Conservation (phyloP, 2,888 invertebrate species). For the Leucoma salicis region DNA sequence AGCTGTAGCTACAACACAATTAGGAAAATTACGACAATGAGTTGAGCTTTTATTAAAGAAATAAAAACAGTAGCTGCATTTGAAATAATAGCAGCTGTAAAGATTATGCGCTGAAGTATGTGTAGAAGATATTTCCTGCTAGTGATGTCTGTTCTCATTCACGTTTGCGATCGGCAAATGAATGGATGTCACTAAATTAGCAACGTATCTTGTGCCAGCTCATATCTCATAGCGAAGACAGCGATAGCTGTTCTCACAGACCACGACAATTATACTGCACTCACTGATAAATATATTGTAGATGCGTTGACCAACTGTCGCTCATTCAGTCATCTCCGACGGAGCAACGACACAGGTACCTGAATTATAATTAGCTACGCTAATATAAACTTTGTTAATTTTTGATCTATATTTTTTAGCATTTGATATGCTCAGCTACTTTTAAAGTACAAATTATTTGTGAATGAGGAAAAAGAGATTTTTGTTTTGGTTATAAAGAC, state of each 20-base stretch:
- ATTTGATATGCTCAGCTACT: no score
- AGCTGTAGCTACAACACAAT: no score
- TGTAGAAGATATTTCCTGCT: conserved; percentile 22
- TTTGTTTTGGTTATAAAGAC: no score
- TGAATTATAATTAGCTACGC: no score
- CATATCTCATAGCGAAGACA: conserved; percentile 67
- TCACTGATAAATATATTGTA: conserved; percentile 63
- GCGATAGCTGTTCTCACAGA: conserved; percentile 61
- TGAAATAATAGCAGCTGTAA: conserved; percentile 10
- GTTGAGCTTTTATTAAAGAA: no score
- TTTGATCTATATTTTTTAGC: no score
- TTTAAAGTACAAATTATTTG: no score
- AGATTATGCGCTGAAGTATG: conserved; percentile 7
- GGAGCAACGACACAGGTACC: no score
- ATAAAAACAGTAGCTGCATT: conserved; percentile 19
- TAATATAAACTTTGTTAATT: no score
- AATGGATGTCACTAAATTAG: conserved; percentile 76
- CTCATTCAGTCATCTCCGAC: conserved; percentile 63
- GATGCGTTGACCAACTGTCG: conserved; percentile 55
- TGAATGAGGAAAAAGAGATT: no score
- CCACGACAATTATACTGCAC: conserved; percentile 65
- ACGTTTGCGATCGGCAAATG: conserved; percentile 67
- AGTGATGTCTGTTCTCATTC: conserved; percentile 68
- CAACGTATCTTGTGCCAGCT: conserved; percentile 71
- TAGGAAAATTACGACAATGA: no score